Base-by-base conservation (phyloP, 2,113 vertebrate species). In the Peromyscus polionotus region DNA sequence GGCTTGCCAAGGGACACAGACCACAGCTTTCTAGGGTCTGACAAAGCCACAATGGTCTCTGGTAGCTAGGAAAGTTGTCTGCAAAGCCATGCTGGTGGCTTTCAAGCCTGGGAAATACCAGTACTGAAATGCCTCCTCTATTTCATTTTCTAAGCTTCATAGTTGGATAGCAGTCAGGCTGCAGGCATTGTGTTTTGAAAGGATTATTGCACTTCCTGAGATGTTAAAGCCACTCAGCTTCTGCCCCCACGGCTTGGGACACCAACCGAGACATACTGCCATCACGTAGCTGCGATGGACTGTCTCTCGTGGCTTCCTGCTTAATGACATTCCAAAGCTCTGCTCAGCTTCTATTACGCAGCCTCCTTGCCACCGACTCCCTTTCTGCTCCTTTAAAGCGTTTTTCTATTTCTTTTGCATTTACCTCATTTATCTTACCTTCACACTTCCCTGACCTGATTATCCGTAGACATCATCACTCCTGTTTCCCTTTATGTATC, bases 391-490 rank as follows among this genome's bases (percentile, higher is more conserved):
- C 85, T 80, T 98, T 97, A 45, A 96, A 96, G n/a, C 36, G 51
- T 85, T 93, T 94, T 65, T 36, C 51, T 63, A 65, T 67, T 77
- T 88, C 85, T 97, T 98, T 75, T 57, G 84, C 90, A 70, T 91
- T 98, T 96, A 95, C 95, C 97, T 97, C 98, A 97, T 97, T 97
- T 95, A 98, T 97, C 98, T 98, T 94, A 85, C 95, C 95, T 98
- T 98, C 97, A 97, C 97, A 97, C 93, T 98, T 96, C 97, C 95
- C 84, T 96, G 94, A 97, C 97, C 98, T 98, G 97, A 97, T 97
- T 98, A 98, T 96, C 94, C 92, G 98, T 97, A 96, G 96, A 95
- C 95, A 97, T 97, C 98, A 98, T 98, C 96, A 97, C 96, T 96
- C 95, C 93, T 89, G 93, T 95, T 97, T 57, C 97, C 92, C 73